These are phyloP conservation scores for Tetraneura akinire DNA, from an alignment of 1,140 invertebrate species.

Conservation along the genomic window DNA sequence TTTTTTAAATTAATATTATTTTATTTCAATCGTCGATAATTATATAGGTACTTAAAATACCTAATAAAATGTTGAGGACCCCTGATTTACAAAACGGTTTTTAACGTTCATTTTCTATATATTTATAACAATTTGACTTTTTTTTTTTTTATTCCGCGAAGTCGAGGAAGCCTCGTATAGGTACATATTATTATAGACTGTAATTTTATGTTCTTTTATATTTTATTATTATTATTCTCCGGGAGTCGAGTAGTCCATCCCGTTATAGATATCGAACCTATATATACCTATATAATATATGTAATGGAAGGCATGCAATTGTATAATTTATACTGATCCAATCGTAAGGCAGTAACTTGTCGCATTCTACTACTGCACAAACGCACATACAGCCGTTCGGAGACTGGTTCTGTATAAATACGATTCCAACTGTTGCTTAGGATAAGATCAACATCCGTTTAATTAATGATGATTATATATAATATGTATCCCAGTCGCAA, in stretches of 20 bases:
- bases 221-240: not conserved
- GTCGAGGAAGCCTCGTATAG: not conserved
- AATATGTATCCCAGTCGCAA: constrained; percentile 23
- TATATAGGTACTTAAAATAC: too few species aligned
- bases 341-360: constrained; percentile 49
- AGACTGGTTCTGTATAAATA: constrained; percentile 42
- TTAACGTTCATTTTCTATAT: not conserved
- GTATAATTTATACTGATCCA: constrained; percentile 51
- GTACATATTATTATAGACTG: too few species aligned
- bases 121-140: too few species aligned
- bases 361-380: constrained; percentile 50
- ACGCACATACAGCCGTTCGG: constrained; percentile 25
- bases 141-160: not conserved
- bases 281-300: constrained; percentile 8
- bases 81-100: not conserved
- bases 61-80: too few species aligned
- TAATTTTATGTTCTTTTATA: constrained; percentile 26
- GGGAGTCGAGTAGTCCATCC: constrained; percentile 39
- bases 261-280: constrained; percentile 44
- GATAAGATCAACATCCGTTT: constrained; percentile 52
- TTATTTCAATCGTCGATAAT: too few species aligned
- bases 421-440: constrained; percentile 30
- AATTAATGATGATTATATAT: constrained; percentile 49
- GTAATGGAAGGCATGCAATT: constrained; percentile 44
- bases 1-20: too few species aligned